Conservation (phyloP, 2,113 vertebrate genomes). For the Micromys minutus region DNA sequence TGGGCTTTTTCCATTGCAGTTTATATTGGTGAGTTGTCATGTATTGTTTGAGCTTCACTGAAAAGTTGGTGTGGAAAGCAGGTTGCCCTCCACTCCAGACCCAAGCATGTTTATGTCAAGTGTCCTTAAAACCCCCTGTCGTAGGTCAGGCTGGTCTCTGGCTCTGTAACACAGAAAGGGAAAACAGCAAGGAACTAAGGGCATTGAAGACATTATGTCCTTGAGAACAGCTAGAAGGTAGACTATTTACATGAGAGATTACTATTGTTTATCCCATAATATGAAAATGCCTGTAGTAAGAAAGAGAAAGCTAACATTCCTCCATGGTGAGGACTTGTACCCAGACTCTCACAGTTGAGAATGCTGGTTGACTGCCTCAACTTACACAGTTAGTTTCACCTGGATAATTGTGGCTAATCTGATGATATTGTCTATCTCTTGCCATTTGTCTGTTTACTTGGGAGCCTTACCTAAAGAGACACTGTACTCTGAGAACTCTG, state of each 20-base stretch:
- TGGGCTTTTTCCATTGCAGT: not conserved
- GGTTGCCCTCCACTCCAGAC: not conserved
- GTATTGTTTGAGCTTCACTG: not conserved
- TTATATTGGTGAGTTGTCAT: not conserved
- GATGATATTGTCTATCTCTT: not conserved
- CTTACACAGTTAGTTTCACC: not conserved
- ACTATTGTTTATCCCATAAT: not conserved
- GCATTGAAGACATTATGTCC: not conserved
- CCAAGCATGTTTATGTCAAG: not conserved
- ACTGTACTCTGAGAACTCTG: not conserved
- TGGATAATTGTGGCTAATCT: not conserved
- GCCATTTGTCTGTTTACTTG: not conserved
- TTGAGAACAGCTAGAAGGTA: not conserved
- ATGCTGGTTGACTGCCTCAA: not conserved
- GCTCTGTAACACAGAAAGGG: not conserved
- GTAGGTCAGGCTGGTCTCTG: not conserved
- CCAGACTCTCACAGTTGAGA: not conserved
- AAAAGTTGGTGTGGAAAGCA: not conserved
- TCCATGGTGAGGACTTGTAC: too few relatives aligned
- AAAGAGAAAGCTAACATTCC: not conserved
- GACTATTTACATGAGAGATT: not conserved
- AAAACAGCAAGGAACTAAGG: conserved; percentile 8
- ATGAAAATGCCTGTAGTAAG: not conserved
- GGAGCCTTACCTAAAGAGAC: not conserved
- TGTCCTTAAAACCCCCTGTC: not conserved